Evolutionary conservation across 2,797 vertebrate species (phyloP).

Genomic region (Triplophysa yarkandensis): DNA sequence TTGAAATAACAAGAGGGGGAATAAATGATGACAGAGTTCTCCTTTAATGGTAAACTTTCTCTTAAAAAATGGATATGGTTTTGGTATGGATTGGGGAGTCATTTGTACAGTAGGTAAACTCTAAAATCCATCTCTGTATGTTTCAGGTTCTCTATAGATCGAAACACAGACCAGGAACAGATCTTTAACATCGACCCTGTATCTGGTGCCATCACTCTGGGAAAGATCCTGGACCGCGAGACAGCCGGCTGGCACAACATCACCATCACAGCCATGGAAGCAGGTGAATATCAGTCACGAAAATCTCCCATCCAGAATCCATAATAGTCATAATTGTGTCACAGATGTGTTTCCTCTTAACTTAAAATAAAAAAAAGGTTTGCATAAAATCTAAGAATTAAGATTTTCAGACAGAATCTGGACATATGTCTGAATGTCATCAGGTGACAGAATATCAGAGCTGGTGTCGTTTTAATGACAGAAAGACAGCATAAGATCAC

Average conservation of each 20-base stretch:
- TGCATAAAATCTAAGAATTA: neutral
- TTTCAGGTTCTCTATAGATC: conserved; percentile 90
- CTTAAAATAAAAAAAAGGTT: too few species aligned
- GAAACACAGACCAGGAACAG: conserved; percentile 84
- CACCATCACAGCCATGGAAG: conserved; percentile 91
- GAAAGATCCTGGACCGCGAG: conserved; percentile 91
- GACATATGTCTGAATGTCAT: neutral
- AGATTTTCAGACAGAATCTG: neutral
- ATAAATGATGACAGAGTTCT: too few species aligned
- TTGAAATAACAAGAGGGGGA: too few species aligned
- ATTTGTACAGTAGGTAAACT: too few species aligned
- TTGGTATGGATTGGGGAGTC: neutral
- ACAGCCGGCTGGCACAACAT: conserved; percentile 98
- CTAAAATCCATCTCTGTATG: neutral
- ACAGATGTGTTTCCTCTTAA: neutral
- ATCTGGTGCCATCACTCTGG: conserved; percentile 88
- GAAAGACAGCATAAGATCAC: neutral
- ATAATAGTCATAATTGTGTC: too few species aligned
- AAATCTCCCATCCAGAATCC: neutral
- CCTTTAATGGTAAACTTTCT: too few species aligned
- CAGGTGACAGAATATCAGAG: too few species aligned
- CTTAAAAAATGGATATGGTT: too few species aligned
- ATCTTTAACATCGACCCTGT: conserved; percentile 92
- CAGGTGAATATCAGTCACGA: conserved; percentile 67
- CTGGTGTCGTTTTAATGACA: neutral